Evolutionary conservation across 2,797 vertebrate species (phyloP).

Genomic region (Pseudochirops corinnae): DNA sequence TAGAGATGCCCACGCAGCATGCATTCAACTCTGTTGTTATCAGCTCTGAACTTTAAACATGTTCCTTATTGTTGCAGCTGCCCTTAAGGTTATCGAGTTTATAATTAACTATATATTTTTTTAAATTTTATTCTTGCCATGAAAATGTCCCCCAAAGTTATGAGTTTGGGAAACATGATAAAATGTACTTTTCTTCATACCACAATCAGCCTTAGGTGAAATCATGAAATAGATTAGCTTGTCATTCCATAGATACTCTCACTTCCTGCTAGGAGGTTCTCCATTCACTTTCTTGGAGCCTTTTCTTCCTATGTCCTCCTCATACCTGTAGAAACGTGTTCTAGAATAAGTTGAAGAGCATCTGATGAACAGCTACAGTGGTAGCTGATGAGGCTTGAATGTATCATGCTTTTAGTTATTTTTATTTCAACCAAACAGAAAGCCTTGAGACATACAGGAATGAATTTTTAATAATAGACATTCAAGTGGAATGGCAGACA

Average conservation of each 20-base stretch:
- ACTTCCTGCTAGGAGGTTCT: background rate
- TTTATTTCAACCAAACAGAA: background rate
- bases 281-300: rapidly evolving
- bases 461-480: background rate
- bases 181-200: background rate
- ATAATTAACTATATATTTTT: too few species aligned
- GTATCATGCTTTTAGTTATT: background rate
- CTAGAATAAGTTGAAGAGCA: background rate
- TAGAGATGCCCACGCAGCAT: background rate
- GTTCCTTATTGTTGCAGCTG: background rate
- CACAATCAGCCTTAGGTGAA: background rate
- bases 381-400: background rate
- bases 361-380: background rate
- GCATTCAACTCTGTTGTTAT: background rate
- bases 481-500: background rate
- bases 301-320: background rate
- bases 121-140: background rate
- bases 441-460: background rate
- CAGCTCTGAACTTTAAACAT: slow-evolving; percentile 34
- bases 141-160: background rate
- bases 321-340: background rate
- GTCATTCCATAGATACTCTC: rapidly evolving
- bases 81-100: background rate
- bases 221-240: background rate
- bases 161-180: background rate